Evolutionary conservation across 2,797 vertebrate genomes (phyloP).

Genomic region (Alfaro cultratus): DNA sequence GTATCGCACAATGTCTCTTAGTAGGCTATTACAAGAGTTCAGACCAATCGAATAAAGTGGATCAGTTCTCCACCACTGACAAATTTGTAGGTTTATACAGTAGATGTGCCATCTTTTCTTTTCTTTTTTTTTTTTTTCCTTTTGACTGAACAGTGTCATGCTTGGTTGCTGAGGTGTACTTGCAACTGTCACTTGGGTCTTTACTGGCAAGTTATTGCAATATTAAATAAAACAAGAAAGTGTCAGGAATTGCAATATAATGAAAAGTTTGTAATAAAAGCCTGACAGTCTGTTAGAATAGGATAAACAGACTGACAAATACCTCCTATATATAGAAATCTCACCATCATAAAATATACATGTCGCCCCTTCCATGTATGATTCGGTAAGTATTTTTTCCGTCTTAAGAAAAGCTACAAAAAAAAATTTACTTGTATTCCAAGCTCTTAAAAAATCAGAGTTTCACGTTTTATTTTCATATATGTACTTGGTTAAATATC

Average conservation of each 20-base stretch:
- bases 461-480: neutral
- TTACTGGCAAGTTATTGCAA: constrained; percentile 16
- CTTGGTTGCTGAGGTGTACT: constrained; percentile 8
- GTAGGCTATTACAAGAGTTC: constrained; percentile 88
- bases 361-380: neutral
- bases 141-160: constrained; percentile 8
- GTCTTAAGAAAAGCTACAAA: neutral
- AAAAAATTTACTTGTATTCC: neutral
- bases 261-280: constrained; percentile 21
- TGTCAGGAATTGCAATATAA: constrained; percentile 12
- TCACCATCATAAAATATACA: neutral
- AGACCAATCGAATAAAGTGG: constrained; percentile 93
- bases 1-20: constrained; percentile 87
- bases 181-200: constrained; percentile 1
- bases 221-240: constrained; percentile 20
- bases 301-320: constrained; percentile 8
- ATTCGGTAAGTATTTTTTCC: neutral
- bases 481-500: neutral
- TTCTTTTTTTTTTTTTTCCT: neutral
- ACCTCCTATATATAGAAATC: too few relatives aligned
- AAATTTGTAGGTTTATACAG: constrained; percentile 29
- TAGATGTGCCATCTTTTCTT: constrained; percentile 19
- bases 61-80: constrained; percentile 84
- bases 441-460: neutral
- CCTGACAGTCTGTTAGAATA: constrained; percentile 18